Base-by-base conservation (phyloP, 2,113 vertebrate species). In the Triplophysa rosa region DNA sequence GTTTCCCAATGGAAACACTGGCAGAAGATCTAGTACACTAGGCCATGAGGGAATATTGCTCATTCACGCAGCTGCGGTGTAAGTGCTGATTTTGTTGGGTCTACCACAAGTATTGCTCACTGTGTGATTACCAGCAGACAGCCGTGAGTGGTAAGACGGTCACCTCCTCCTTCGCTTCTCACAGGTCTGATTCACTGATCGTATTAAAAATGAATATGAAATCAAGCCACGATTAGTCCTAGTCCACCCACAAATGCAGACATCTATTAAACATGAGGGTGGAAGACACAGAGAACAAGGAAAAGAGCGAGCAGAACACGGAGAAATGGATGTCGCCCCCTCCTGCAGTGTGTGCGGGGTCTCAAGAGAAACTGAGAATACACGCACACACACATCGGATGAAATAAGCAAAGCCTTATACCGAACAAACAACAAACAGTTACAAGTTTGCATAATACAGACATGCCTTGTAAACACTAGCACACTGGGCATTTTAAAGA, bases 201-300 rank as follows among this genome's bases (percentile, higher is more conserved):
- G 56, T 71, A 64, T 72, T 54, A 66, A 19, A 54, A 58, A 72
- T 42, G 56, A 77, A 80, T 67, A 77, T 56, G 67, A 80, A 80
- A 80, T 80, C 26, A 54, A 77, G 42, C 64, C 33, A 19, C 33
- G n/a, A 67, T 67, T 83, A 77, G 47, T 72, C 67, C 58, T 72
- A 72, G 54, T 52, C 37, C 52, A 45, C 54, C 37, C 66, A 42
- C 64, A 52, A 68, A 59, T 62, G 58, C 49, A 77, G 65, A 69
- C 65, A 77, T 70, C 24, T 19, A 67, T 77, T 77, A 56, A 45
- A 80, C 16, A 37, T 56, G 13, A n/a, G 49, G 65, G 16, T 12
- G 10, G 13, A 21, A 56, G 56, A 9, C 58, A 45, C 21, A 26
- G 21, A 78, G 21, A 26, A 45, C 1, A 68, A 2, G 1, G 23